Evolutionary conservation across 2,113 vertebrate genomes (phyloP).

Genomic region (Alexandromys fortis): DNA sequence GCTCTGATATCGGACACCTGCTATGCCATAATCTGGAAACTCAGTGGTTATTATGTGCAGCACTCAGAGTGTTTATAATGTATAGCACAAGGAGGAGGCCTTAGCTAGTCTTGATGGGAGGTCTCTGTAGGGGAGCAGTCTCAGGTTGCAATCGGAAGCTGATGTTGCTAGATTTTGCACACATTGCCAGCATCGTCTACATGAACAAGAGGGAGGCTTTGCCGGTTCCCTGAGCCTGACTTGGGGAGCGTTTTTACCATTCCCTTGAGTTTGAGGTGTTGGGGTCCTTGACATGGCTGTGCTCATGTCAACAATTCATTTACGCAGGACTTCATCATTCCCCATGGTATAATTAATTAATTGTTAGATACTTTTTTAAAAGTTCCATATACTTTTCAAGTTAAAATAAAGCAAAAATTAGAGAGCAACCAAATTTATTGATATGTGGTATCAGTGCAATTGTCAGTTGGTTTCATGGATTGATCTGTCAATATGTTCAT

Average conservation of each 20-base stretch:
- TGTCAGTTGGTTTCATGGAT: neutral
- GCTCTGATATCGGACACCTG: neutral
- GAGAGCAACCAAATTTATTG: neutral
- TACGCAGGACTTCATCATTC: neutral
- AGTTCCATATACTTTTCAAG: neutral
- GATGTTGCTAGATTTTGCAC: neutral
- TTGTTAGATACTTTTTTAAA: neutral
- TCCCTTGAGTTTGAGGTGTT: neutral
- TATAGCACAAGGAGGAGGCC: neutral
- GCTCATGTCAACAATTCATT: neutral
- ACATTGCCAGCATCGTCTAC: neutral
- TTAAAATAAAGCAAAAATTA: conserved; percentile 31
- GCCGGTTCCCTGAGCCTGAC: neutral
- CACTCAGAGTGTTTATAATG: neutral
- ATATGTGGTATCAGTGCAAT: neutral
- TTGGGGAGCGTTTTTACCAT: neutral
- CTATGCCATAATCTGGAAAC: neutral
- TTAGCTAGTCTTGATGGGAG: neutral
- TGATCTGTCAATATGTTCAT: neutral
- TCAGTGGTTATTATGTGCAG: neutral
- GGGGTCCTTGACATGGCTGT: neutral
- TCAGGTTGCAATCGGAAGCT: neutral
- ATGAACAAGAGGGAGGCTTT: neutral
- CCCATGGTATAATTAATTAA: neutral
- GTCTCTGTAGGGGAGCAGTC: neutral